phyloP scores from a whole-genome alignment of 2,797 vertebrate genomes.

The Leucoraja ocellata region DNA sequence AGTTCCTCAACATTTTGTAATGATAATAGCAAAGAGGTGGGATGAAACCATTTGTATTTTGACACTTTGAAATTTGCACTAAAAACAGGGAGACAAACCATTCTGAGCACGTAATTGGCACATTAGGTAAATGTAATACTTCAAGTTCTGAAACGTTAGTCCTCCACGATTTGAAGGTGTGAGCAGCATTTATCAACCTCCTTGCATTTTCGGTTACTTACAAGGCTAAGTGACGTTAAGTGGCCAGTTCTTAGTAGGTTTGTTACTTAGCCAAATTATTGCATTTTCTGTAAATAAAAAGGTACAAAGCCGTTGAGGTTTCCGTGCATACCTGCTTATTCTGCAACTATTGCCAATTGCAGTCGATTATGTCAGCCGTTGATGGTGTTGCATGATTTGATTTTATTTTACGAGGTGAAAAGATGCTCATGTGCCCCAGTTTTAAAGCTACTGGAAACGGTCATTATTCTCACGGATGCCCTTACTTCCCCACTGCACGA shows the following conservation, averaged over 20 bases:
- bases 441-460: not conserved
- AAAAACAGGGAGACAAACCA: constrained; percentile 21
- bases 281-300: constrained; percentile 30
- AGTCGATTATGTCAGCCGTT: constrained; percentile 3
- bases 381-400: not conserved
- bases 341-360: not conserved
- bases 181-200: constrained; percentile 14
- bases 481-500: not conserved
- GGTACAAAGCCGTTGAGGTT: not conserved
- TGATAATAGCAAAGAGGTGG: constrained; percentile 53
- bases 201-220: not conserved
- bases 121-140: not conserved
- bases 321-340: not conserved
- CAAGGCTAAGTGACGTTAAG: constrained; percentile 7
- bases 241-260: constrained; percentile 3
- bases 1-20: constrained; percentile 54
- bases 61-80: constrained; percentile 44
- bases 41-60: constrained; percentile 63
- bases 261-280: constrained; percentile 12
- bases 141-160: constrained; percentile 1
- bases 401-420: not conserved
- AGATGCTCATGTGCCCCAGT: not conserved
- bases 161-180: not conserved
- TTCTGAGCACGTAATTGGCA: not conserved
- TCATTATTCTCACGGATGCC: not conserved